Evolutionary conservation across 2,888 invertebrate species (phyloP).

Genomic region (Druceiella hillmani): DNA sequence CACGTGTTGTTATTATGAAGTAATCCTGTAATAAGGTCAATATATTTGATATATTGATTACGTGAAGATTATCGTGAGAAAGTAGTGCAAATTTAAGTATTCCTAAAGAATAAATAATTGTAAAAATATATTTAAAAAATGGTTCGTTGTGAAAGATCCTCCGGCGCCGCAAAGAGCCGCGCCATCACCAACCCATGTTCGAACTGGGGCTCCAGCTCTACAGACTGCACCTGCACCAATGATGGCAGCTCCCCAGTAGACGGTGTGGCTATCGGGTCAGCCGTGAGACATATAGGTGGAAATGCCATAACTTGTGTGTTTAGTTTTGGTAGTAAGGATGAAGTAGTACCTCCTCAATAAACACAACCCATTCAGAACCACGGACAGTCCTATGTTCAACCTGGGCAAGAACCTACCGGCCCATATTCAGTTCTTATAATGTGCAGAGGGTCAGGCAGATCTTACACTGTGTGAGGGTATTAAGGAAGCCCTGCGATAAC

Average conservation of each 20-base stretch:
- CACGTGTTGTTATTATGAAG: too few species aligned
- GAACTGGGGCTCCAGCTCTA: conserved; percentile 36
- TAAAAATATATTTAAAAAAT: conserved; percentile 37
- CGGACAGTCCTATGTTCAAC: conserved; percentile 36
- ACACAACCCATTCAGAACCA: conserved; percentile 33
- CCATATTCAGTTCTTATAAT: conserved; percentile 95
- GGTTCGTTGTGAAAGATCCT: conserved; percentile 72
- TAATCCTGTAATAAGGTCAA: too few species aligned
- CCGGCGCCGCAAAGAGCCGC: conserved; percentile 55
- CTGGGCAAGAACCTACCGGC: conserved; percentile 55
- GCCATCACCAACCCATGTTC: conserved; percentile 31
- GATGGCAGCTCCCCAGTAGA: conserved; percentile 64
- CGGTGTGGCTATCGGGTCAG: conserved; percentile 96
- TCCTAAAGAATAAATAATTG: not conserved
- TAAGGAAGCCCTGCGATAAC: conserved; percentile 94
- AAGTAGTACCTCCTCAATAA: conserved; percentile 41
- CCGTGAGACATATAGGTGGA: conserved; percentile 91
- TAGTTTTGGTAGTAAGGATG: conserved; percentile 54
- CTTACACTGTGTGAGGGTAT: conserved; percentile 92
- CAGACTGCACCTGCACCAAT: conserved; percentile 43
- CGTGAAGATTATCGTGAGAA: too few species aligned
- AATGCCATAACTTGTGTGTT: conserved; percentile 86
- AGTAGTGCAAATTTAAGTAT: too few species aligned
- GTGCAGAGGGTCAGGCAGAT: conserved; percentile 87
- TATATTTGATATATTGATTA: too few species aligned